A percentile compares a stretch with the other conserved stretches of the same genome.
phyloP scores from a whole-genome alignment of 2,113 vertebrate genomes.

The Stegastes partitus region DNA sequence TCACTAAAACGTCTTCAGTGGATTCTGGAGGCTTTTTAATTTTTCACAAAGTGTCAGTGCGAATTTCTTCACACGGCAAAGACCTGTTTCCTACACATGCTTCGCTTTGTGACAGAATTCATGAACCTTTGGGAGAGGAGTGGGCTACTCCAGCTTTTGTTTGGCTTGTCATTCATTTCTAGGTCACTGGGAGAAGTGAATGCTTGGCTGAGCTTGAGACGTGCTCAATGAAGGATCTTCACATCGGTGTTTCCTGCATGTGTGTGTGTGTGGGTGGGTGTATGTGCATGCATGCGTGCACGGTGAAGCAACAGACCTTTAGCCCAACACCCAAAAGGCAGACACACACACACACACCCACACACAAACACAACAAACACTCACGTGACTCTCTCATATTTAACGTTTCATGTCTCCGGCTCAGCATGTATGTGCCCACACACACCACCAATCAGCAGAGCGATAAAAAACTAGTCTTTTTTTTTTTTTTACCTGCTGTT shows the following conservation, averaged over 20 bases:
- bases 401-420: slow-evolving; percentile 1
- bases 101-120: slow-evolving; percentile 24
- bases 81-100: background rate
- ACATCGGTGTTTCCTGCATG: slow-evolving; percentile 41
- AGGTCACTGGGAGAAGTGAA: slow-evolving; percentile 73
- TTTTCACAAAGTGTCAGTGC: background rate
- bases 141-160: slow-evolving; percentile 44
- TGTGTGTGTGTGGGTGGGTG: slow-evolving; percentile 19
- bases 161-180: slow-evolving; percentile 72
- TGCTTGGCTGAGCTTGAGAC: slow-evolving; percentile 74
- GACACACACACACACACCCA: background rate
- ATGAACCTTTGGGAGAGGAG: slow-evolving; percentile 37
- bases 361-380: background rate
- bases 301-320: slow-evolving; percentile 56
- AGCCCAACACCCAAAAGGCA: slow-evolving; percentile 39
- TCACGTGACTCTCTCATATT: background rate
- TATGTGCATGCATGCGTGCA: slow-evolving; percentile 29
- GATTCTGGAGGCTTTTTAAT: background rate
- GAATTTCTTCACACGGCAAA: background rate
- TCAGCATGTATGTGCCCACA: background rate
- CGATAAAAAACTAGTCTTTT: slow-evolving; percentile 20
- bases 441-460: slow-evolving; percentile 5
- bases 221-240: slow-evolving; percentile 64
- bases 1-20: background rate
- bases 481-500: slow-evolving; percentile 44